Evolutionary conservation across 23 tunicate genomes (phyloP), one percentile per base, ranked within the genome.

Genomic region (Trididemnum nubilum): DNA sequence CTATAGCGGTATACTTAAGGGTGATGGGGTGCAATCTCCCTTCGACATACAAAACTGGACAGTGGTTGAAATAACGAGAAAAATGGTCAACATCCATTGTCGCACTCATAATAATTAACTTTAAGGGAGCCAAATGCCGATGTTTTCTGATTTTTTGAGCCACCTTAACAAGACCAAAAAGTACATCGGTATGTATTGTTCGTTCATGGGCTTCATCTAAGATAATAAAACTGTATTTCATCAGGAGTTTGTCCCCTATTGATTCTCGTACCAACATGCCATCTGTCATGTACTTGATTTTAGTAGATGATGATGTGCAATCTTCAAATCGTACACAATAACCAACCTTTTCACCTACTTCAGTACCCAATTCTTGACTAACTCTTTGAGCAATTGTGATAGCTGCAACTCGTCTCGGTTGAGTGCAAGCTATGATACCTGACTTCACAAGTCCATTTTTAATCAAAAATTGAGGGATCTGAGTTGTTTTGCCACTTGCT

Each of bases 81-180:
- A 93, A 93, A 67, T 88, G 89, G 70, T 93, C 98, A n/a, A 84
- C 89, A 79, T 93, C 98, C 98, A 93, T 93, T 32, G 98, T 93
- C 25, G 98, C 98, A 35, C 94, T 88, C 98, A 93, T 93, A 23
- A 93, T 81, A 33, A 93, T 83, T 29, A 93, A 36, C 60, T 80
- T 79, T 12, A 93, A 65, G 24, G 79, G 84, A 23, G 51, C 23
- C 64, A 35, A 24, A 29, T 65, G 73, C 52, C 73, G 65, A 25
- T 65, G 35, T 57, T 84, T 73, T 74, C 98, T 37, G 15, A 71
- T 54, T 34, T 82, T 83, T 75, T 93, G 98, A 2, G 98, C 98
- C 0, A 37, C 36, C 65, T 93, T 93, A 26, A 80, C 93, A 29
- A 93, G 80, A 12, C 98, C 98, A 83, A 93, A 93, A 24, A 93